Evolutionary conservation across 2,888 invertebrate genomes (phyloP), one percentile per base, ranked within the genome.

Genomic region (Lepidocyrtinus sp.): DNA sequence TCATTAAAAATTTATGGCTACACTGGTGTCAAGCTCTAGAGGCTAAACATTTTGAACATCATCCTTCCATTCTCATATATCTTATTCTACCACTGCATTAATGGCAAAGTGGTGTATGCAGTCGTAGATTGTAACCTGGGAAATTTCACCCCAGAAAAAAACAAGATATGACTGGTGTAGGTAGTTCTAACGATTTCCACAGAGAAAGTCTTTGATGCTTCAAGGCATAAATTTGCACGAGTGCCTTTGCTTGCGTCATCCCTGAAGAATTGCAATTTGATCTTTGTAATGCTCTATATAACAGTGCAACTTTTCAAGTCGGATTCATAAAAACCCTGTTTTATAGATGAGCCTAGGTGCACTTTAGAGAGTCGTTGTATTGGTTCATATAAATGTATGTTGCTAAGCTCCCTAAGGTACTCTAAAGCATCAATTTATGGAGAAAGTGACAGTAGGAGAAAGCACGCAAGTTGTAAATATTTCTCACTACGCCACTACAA

Each of bases 1-100:
- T 78, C 72, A 73, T 78, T 78, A 78, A 73, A 72, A 78, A 78
- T 78, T 78, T 78, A 78, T 78, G 63, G 72, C n/a, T 24, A 55
- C 26, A 24, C 50, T 61, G 67, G 72, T 78, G 72, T 78, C 67
- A 72, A 62, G 68, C 27, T 5, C 2, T 2, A 21, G 21, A 19
- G 1, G 61, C 50, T 7, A 50, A n/a, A 2, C 50, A n/a, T 50
- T 50, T 50, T 50, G 17, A 50, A 50, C 50, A 50, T 50, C 17
- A 50, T 50, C 50, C 50, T 1, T 2, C 50, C 15, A 50, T 50
- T 12, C 17, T 17, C 15, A 7, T 50, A 50, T 12, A 50, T 50
- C 36, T 36, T 36, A 7, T 36, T 36, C 15, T 17, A 7, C 50
- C 2, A 12, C 5, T 50, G 50, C 50, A 50, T 50, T 50, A 50